Evolutionary conservation across 2,888 invertebrate genomes (phyloP).

Genomic region (Seira sanloemensis): DNA sequence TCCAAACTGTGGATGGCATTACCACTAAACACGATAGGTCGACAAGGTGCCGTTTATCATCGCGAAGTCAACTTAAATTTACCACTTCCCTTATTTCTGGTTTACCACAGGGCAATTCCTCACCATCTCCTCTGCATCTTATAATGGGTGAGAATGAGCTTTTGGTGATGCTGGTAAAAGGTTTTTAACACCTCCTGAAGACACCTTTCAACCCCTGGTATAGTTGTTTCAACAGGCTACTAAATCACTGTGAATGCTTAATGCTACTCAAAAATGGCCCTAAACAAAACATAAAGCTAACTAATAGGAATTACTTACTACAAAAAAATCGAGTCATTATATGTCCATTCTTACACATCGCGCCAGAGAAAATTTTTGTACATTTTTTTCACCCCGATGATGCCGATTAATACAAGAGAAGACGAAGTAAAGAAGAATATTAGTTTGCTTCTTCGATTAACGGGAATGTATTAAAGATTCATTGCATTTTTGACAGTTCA

Average conservation of each 20-base stretch:
- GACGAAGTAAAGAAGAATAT: conserved; percentile 8
- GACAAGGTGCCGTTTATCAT: not conserved
- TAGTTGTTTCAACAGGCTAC: conserved; percentile 59
- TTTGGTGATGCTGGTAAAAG: conserved; percentile 22
- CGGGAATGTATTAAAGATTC: conserved; percentile 56
- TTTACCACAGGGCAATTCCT: not conserved
- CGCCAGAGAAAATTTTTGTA: not conserved
- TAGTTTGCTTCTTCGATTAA: conserved; percentile 48
- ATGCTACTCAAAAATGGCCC: conserved; percentile 47
- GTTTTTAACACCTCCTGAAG: conserved; percentile 60
- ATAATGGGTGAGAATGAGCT: conserved; percentile 24
- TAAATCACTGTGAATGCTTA: conserved; percentile 63
- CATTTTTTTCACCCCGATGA: not conserved
- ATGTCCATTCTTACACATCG: not conserved
- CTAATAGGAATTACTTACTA: not conserved
- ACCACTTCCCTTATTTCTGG: conserved; percentile 32
- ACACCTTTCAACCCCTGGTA: conserved; percentile 60
- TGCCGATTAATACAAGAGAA: conserved; percentile 23
- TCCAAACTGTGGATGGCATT: too few species aligned
- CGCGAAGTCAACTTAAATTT: not conserved
- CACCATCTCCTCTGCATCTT: conserved; percentile 4
- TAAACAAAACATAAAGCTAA: conserved; percentile 15
- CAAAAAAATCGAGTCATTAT: not conserved
- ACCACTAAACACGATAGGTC: not conserved
- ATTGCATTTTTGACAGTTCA: conserved; percentile 64